phyloP scores from a whole-genome alignment of 1,140 invertebrate species.

The Melanaphis sacchari region DNA sequence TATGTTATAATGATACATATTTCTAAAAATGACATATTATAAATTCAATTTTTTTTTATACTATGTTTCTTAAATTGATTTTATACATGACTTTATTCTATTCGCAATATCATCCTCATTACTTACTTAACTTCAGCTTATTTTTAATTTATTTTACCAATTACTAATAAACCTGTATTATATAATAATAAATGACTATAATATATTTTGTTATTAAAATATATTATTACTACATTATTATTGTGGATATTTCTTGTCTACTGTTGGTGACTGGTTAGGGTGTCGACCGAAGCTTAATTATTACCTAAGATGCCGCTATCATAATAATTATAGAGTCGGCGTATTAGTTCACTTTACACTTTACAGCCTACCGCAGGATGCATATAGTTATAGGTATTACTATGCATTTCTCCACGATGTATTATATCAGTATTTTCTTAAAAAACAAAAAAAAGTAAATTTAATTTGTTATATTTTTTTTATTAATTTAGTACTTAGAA shows the following conservation, averaged over 20 bases:
- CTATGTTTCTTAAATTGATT: not conserved
- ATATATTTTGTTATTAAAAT: not conserved
- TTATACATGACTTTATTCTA: not conserved
- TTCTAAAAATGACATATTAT: not conserved
- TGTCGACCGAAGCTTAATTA: conserved; percentile 42
- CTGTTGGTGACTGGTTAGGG: conserved; percentile 4
- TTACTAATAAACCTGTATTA: not conserved
- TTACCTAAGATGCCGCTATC: conserved; percentile 31
- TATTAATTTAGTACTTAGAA: not conserved
- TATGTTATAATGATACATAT: not conserved
- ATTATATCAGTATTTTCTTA: not conserved
- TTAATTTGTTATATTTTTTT: not conserved
- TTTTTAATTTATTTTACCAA: not conserved
- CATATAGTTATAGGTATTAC: not conserved
- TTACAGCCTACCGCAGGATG: not conserved
- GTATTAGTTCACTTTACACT: conserved; percentile 23
- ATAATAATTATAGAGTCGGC: conserved; percentile 37
- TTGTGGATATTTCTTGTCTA: not conserved
- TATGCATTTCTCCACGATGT: not conserved
- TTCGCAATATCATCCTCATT: too few relatives aligned
- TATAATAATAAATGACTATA: not conserved
- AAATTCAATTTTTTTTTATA: not conserved
- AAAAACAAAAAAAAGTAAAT: not conserved
- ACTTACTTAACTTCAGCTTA: not conserved
- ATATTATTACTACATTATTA: conserved; percentile 30